Conservation (phyloP, 2,888 invertebrate genomes). For the Sarcophaga caerulescens region DNA sequence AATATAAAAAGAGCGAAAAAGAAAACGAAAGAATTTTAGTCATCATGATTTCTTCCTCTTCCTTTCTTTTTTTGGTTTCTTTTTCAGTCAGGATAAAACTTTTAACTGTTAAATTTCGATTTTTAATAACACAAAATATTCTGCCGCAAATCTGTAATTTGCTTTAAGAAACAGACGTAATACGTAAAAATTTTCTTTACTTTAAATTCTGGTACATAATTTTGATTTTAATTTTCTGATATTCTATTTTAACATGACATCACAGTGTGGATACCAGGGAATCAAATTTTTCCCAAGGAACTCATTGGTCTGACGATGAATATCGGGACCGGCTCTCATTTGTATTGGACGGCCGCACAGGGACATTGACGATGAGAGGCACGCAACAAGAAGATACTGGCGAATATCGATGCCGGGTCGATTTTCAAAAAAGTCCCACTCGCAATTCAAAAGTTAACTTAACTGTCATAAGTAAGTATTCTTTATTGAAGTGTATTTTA, state of each 20-base stretch:
- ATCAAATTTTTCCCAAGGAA: constrained; percentile 82
- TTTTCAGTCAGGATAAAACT: too few relatives aligned
- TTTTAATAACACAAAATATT: too few relatives aligned
- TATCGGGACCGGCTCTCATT: constrained; percentile 89
- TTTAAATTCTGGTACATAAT: not conserved
- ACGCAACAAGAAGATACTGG: constrained; percentile 90
- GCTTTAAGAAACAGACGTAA: not conserved
- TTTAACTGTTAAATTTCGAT: too few relatives aligned
- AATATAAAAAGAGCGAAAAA: not conserved
- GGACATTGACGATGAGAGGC: constrained; percentile 88
- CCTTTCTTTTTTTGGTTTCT: not conserved
- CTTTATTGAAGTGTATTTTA: not conserved
- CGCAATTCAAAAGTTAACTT: constrained; percentile 93
- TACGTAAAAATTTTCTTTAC: not conserved
- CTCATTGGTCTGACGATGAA: constrained; percentile 83
- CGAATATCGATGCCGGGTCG: constrained; percentile 92
- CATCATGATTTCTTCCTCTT: not conserved
- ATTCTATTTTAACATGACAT: not conserved
- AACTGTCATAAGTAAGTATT: constrained; percentile 92
- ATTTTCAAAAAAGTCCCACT: constrained; percentile 94
- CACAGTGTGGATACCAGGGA: constrained; percentile 83
- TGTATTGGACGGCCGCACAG: constrained; percentile 87
- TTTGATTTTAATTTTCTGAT: constrained; percentile 22
- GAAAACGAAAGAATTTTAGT: not conserved
- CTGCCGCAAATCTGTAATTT: too few relatives aligned